Conservation (phyloP, 2,797 vertebrate genomes). For the Lepilemur septentrionalis region DNA sequence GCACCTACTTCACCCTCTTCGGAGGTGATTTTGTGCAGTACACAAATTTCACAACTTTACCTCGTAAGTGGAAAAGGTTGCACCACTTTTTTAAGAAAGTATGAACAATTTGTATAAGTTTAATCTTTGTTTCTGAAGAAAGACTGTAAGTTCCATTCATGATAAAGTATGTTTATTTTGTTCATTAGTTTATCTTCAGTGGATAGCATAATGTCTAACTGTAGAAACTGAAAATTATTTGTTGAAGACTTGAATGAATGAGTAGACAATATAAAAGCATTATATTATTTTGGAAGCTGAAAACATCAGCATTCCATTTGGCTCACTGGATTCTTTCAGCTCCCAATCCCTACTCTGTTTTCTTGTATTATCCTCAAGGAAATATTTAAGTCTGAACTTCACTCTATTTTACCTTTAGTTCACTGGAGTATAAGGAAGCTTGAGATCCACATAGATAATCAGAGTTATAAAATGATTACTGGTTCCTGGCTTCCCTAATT, state of each 20-base stretch:
- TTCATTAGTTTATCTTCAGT: neutral
- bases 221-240: neutral
- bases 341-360: neutral
- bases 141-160: neutral
- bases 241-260: neutral
- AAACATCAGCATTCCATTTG: neutral
- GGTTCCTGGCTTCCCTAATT: neutral
- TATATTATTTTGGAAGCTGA: neutral
- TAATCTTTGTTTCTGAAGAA: neutral
- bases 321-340: neutral
- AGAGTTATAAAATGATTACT: constrained; percentile 23
- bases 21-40: neutral
- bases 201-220: constrained; percentile 18
- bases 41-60: neutral
- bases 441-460: constrained; percentile 3
- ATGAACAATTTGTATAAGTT: neutral
- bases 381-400: neutral
- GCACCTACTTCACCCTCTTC: neutral
- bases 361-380: constrained; percentile 27
- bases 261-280: constrained; percentile 28
- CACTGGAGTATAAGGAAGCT: neutral
- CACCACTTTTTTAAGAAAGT: constrained; percentile 6
- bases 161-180: constrained; percentile 3
- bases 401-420: neutral
- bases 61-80: neutral